phyloP scores from a whole-genome alignment of 1,140 invertebrate species.

The Druon quercuslanigerum region DNA sequence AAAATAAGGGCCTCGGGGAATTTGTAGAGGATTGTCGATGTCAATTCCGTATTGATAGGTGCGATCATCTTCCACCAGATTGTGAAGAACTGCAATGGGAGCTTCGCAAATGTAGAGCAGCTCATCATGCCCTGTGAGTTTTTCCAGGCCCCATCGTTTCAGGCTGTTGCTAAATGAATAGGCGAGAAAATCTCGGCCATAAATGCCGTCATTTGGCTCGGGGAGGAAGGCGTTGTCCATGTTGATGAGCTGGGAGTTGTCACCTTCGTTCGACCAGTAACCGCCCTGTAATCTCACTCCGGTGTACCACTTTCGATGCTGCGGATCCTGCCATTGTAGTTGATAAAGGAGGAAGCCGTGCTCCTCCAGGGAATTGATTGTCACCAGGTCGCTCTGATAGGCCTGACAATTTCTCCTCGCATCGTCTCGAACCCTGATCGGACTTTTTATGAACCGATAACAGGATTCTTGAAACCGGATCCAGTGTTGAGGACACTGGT shows the following conservation, averaged over 20 bases:
- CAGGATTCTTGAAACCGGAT: slow-evolving; percentile 84
- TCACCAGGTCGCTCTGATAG: slow-evolving; percentile 87
- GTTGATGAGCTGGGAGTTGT: slow-evolving; percentile 84
- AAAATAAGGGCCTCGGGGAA: slow-evolving; percentile 92
- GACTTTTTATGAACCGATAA: slow-evolving; percentile 92
- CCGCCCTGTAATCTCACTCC: slow-evolving; percentile 83
- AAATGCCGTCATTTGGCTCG: slow-evolving; percentile 72
- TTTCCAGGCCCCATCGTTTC: slow-evolving; percentile 89
- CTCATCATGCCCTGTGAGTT: slow-evolving; percentile 84
- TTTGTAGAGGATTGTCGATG: slow-evolving; percentile 83
- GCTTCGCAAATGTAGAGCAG: slow-evolving; percentile 94
- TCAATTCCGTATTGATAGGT: slow-evolving; percentile 89
- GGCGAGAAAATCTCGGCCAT: slow-evolving; percentile 78
- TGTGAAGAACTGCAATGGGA: slow-evolving; percentile 80
- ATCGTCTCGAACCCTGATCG: slow-evolving; percentile 84
- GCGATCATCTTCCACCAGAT: slow-evolving; percentile 84
- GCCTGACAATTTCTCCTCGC: slow-evolving; percentile 88
- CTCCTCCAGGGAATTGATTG: slow-evolving; percentile 88
- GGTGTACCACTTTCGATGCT: slow-evolving; percentile 91
- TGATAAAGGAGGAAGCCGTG: slow-evolving; percentile 90
- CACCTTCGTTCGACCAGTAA: slow-evolving; percentile 90
- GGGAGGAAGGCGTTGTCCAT: slow-evolving; percentile 90
- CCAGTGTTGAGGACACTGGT: slow-evolving; percentile 89
- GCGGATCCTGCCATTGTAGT: slow-evolving; percentile 87
- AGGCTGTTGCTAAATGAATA: slow-evolving; percentile 83